phyloP scores from a whole-genome alignment of 2,888 invertebrate species.

The Thymelicus acteon region DNA sequence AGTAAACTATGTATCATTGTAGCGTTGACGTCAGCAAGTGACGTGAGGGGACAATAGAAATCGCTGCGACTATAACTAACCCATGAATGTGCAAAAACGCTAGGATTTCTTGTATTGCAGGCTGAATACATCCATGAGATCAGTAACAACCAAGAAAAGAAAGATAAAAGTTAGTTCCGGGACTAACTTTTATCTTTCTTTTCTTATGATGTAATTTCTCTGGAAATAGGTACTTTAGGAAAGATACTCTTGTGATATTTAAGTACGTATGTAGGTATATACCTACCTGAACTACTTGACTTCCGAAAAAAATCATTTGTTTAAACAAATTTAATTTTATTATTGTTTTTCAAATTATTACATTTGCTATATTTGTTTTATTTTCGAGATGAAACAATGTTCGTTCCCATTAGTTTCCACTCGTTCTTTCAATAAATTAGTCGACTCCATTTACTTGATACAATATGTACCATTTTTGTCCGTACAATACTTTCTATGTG shows the following conservation, averaged over 20 bases:
- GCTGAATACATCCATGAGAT: neutral
- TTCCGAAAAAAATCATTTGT: too few relatives aligned
- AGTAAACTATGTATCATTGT: slow-evolving; percentile 7
- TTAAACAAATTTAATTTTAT: too few relatives aligned
- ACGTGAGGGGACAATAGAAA: slow-evolving; percentile 19
- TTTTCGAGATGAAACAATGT: neutral
- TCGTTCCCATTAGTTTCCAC: too few relatives aligned
- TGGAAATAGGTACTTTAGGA: too few relatives aligned
- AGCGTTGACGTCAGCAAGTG: slow-evolving; percentile 19
- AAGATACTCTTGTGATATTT: too few relatives aligned
- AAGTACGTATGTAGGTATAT: too few relatives aligned
- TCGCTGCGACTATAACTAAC: neutral
- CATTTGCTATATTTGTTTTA: neutral
- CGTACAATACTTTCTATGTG: neutral
- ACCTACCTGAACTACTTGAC: too few relatives aligned
- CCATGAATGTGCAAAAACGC: neutral
- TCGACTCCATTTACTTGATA: slow-evolving; percentile 8
- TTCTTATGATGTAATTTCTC: too few relatives aligned
- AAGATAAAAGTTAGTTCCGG: too few relatives aligned
- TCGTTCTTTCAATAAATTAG: neutral
- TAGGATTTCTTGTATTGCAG: neutral
- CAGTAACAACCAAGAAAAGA: neutral
- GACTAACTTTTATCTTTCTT: neutral
- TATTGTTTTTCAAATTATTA: too few relatives aligned
- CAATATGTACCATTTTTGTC: slow-evolving; percentile 7